Evolutionary conservation across 2,113 vertebrate genomes (phyloP).

Genomic region (Ailuropoda melanoleuca): DNA sequence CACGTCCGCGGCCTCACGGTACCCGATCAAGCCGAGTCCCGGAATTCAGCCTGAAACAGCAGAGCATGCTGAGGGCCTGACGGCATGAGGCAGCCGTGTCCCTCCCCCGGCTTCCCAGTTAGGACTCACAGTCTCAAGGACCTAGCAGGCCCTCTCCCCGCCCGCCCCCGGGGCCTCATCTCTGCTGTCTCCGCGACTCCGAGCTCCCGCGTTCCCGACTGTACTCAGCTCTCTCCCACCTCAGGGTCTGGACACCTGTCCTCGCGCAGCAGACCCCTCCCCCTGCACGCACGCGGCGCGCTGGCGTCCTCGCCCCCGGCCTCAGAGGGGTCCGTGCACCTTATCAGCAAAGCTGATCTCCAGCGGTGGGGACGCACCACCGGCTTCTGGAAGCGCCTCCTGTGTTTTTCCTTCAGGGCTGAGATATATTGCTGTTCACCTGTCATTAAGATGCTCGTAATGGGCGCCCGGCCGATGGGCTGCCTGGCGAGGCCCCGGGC

Average conservation of each 20-base stretch:
- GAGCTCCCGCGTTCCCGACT: neutral
- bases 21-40: too few relatives aligned
- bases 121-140: too few relatives aligned
- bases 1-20: rapidly evolving
- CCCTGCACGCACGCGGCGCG: rapidly evolving
- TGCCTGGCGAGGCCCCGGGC: too few relatives aligned
- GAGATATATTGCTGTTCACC: neutral
- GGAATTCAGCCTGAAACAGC: neutral
- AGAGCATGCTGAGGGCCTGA: neutral
- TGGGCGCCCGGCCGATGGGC: too few relatives aligned
- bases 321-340: neutral
- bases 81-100: too few relatives aligned
- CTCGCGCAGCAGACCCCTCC: rapidly evolving
- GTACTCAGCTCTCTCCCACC: neutral
- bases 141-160: rapidly evolving
- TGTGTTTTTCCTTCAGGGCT: neutral
- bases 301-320: neutral
- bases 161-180: neutral
- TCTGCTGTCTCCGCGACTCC: too few relatives aligned
- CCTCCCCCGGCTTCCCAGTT: neutral
- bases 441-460: neutral
- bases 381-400: neutral
- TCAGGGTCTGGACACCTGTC: neutral
- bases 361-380: rapidly evolving
- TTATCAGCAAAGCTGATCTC: neutral